These are phyloP conservation scores for Microctenopoma stevenorrisi DNA, from an alignment of 2,797 vertebrate genomes.

Conservation along the genomic window DNA sequence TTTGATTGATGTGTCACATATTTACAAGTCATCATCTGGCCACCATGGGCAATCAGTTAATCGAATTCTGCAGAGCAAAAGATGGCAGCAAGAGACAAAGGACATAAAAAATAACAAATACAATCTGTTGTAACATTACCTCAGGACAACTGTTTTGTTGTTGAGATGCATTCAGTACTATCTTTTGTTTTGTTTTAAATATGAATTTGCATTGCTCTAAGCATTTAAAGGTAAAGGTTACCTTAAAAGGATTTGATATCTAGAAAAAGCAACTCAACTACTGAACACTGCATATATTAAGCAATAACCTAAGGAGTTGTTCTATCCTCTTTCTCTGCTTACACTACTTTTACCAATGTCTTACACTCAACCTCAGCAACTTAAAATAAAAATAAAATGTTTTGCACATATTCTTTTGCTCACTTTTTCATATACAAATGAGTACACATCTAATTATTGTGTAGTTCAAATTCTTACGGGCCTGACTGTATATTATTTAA, in stretches of 20 bases:
- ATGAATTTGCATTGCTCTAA: not conserved
- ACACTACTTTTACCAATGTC: not conserved
- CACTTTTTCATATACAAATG: not conserved
- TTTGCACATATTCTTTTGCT: too few relatives aligned
- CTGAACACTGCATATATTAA: not conserved
- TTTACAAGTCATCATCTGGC: not conserved
- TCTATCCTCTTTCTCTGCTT: not conserved
- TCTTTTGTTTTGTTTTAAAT: not conserved
- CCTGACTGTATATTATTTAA: not conserved
- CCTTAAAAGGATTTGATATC: not conserved
- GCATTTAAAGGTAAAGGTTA: not conserved
- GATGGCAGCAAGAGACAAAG: not conserved
- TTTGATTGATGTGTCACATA: not conserved
- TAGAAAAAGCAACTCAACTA: not conserved
- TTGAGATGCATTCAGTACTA: not conserved
- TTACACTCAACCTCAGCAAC: not conserved
- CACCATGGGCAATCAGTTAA: too few relatives aligned
- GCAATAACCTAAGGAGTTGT: slow-evolving; percentile 4
- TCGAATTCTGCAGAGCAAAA: not conserved
- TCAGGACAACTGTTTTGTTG: not conserved
- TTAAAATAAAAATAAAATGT: not conserved
- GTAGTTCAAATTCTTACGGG: too few relatives aligned
- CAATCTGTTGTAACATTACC: not conserved
- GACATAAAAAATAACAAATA: not conserved
- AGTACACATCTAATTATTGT: too few relatives aligned